Percentiles rank a stretch among this genome's conserved stretches.
Conservation (phyloP, 2,113 vertebrate species). For the Rhea pennata region DNA sequence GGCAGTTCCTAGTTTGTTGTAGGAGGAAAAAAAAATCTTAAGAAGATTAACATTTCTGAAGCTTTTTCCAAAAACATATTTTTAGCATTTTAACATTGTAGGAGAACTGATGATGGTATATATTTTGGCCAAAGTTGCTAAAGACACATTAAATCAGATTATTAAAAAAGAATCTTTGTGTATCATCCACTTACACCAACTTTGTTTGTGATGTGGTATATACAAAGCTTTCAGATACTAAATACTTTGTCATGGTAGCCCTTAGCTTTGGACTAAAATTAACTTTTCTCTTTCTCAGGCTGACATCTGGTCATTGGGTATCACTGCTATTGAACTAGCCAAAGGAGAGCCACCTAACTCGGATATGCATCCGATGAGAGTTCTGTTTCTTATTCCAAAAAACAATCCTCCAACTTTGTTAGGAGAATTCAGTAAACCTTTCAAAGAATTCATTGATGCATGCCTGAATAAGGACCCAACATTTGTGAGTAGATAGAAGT, state of each 20-base stretch:
- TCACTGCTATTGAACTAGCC: conserved; percentile 93
- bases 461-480: conserved; percentile 93
- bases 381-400: conserved; percentile 94
- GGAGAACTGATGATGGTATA: neutral
- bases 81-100: neutral
- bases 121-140: neutral
- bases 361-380: conserved; percentile 93
- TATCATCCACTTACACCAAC: neutral
- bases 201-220: neutral
- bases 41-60: neutral
- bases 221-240: neutral
- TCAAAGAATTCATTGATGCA: conserved; percentile 92
- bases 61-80: neutral
- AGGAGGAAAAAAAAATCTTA: neutral
- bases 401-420: conserved; percentile 87
- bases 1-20: neutral
- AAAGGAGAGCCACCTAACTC: conserved; percentile 94
- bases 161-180: neutral
- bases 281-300: conserved; percentile 76
- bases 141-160: neutral
- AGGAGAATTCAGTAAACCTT: conserved; percentile 92
- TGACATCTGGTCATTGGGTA: conserved; percentile 94
- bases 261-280: neutral
- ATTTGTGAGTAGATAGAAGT: conserved; percentile 83
- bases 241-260: neutral